Percentiles rank a stretch among this genome's conserved stretches.
phyloP scores from a whole-genome alignment of 2,797 vertebrate species.

The Iguana delicatissima region DNA sequence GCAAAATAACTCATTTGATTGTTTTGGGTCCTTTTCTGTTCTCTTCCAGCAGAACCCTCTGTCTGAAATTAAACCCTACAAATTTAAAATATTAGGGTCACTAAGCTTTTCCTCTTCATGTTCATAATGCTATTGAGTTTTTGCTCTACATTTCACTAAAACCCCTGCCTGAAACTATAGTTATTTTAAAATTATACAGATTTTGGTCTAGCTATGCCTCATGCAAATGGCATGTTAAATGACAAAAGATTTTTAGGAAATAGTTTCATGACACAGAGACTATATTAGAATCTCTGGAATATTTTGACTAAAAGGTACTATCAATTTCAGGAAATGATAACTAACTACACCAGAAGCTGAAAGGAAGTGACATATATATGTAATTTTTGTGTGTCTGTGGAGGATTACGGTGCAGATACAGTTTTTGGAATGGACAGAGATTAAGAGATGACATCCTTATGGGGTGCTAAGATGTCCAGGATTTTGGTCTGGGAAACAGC shows the following conservation, averaged over 20 bases:
- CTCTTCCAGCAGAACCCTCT: constrained; percentile 7
- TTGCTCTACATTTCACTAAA: neutral
- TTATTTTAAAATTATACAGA: neutral
- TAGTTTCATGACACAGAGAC: neutral
- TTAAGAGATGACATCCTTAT: too few relatives aligned
- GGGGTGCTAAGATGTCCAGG: too few relatives aligned
- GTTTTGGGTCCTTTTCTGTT: constrained; percentile 7
- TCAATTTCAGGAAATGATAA: neutral
- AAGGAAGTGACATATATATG: too few relatives aligned
- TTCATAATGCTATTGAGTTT: neutral
- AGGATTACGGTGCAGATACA: too few relatives aligned
- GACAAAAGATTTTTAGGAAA: too few relatives aligned
- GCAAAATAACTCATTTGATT: constrained; percentile 42
- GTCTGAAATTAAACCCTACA: constrained; percentile 1
- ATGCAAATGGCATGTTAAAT: too few relatives aligned
- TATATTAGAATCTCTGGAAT: neutral
- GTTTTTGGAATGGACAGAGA: too few relatives aligned
- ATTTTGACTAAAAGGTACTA: neutral
- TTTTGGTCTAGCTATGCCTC: neutral
- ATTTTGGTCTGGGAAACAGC: too few relatives aligned
- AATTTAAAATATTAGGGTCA: neutral
- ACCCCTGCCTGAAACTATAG: neutral
- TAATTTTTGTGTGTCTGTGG: too few relatives aligned
- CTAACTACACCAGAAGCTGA: too few relatives aligned
- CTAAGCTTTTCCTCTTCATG: neutral